Evolutionary conservation across 2,888 invertebrate genomes (phyloP).

Genomic region (Caenorhabditis zanzibari): DNA sequence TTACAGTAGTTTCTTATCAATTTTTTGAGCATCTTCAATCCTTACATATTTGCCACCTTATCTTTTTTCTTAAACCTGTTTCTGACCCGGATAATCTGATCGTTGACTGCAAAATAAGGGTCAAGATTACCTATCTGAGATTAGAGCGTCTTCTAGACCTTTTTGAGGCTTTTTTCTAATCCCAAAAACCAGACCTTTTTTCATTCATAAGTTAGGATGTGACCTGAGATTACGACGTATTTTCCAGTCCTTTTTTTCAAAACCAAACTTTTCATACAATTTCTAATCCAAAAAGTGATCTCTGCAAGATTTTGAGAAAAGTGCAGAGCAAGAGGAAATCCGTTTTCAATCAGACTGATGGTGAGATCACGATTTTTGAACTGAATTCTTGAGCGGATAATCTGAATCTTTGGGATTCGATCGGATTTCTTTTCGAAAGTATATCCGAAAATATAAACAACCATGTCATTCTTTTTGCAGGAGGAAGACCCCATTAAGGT

Average conservation of each 20-base stretch:
- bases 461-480: conserved; percentile 15
- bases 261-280: neutral
- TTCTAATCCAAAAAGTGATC: too few species aligned
- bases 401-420: conserved; percentile 9
- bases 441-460: neutral
- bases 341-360: conserved; percentile 25
- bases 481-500: neutral
- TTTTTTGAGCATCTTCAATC: neutral
- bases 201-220: too few species aligned
- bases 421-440: neutral
- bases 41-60: neutral
- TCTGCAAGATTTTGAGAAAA: neutral
- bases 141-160: too few species aligned
- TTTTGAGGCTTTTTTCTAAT: neutral
- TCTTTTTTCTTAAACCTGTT: neutral
- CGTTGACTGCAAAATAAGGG: neutral
- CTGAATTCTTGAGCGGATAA: neutral
- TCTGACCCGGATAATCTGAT: neutral
- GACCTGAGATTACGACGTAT: too few species aligned
- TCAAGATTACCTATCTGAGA: neutral
- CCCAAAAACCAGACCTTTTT: neutral
- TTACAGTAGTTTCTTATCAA: too few species aligned
- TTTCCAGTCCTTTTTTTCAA: neutral
- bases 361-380: conserved; percentile 5
- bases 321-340: neutral